phyloP scores from a whole-genome alignment of 2,888 invertebrate genomes.

The Chydorus sphaericus region DNA sequence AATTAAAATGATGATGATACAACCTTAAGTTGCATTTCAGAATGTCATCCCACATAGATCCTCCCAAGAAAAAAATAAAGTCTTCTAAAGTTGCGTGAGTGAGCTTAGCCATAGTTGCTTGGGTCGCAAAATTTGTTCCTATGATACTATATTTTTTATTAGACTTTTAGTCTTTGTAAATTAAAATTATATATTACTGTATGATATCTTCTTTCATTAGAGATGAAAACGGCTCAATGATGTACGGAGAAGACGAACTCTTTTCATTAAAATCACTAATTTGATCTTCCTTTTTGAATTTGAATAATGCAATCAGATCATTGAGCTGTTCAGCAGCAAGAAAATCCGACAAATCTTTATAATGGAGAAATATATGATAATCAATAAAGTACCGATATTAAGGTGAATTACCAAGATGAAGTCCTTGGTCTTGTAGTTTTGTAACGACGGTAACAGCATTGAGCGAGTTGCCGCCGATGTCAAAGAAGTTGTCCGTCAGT shows the following conservation, averaged over 20 bases:
- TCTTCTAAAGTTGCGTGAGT: slow-evolving; percentile 49
- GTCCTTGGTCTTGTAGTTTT: slow-evolving; percentile 56
- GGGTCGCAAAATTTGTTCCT: slow-evolving; percentile 66
- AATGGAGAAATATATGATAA: not conserved
- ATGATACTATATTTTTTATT: slow-evolving; percentile 71
- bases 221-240: slow-evolving; percentile 39
- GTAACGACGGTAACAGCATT: slow-evolving; percentile 73
- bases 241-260: no score
- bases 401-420: slow-evolving; percentile 44
- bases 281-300: no score
- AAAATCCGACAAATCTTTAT: slow-evolving; percentile 5
- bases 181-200: slow-evolving; percentile 42
- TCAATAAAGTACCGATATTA: slow-evolving; percentile 20
- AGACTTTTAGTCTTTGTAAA: no score
- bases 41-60: slow-evolving; percentile 52
- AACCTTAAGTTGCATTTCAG: slow-evolving; percentile 44
- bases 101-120: slow-evolving; percentile 72
- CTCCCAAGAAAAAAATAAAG: slow-evolving; percentile 48
- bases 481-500: slow-evolving; percentile 57
- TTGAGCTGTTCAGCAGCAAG: not conserved
- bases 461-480: slow-evolving; percentile 71
- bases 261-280: no score
- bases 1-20: not conserved
- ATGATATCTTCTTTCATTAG: slow-evolving; percentile 50
- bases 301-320: not conserved